Base-by-base conservation (phyloP, 2,797 vertebrate genomes). In the Arctocebus calabarensis region DNA sequence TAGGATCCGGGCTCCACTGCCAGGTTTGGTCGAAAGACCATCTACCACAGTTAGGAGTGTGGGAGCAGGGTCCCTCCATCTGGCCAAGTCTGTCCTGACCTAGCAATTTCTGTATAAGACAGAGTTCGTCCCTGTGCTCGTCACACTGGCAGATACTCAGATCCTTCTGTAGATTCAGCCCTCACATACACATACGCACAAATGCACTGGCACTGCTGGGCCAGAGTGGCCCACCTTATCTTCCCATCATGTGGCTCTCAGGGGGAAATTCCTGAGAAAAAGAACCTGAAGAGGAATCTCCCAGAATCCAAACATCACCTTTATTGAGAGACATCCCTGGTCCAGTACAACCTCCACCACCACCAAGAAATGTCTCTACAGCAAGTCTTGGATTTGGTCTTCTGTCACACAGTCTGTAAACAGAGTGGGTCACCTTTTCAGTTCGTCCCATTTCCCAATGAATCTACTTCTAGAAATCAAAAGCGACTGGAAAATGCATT, bases 391-490 rank as follows among this genome's bases (percentile, higher is more conserved):
- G 32, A 75, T 70, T 29, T 81, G 19, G 7, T 32, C 29, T 40
- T 68, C 77, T 57, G 13, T 43, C 45, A 64, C 23, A 84, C 20
- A 84, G 27, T 59, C 9, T 62, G 70, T 45, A 95, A 90, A 77
- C 11, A 81, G 11, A 43, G 3, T 48, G 17, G 29, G 9, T 45
- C 52, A 59, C 34, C 11, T 27, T 79, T 83, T 75, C 32, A 83
- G 37, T 8, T 27, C 2, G 64, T 23, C 22, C 14, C 43, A 82
- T 19, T 14, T 66, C 88, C 68, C 59, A 83, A 2, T 34, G 8
- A 90, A 17, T 88, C 19, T 88, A 37, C 16, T 68, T 85, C 22
- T 83, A 11, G 84, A 97, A 88, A 79, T 74, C 2, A 20, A 75
- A 57, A 95, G 37, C 27, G 52, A 66, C 20, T 14, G 29, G 78